Percentiles rank a stretch among this genome's conserved stretches.
Evolutionary conservation across 64 coral and sea anemone species (phyloP).

Genomic region (Platygyra sinensis): DNA sequence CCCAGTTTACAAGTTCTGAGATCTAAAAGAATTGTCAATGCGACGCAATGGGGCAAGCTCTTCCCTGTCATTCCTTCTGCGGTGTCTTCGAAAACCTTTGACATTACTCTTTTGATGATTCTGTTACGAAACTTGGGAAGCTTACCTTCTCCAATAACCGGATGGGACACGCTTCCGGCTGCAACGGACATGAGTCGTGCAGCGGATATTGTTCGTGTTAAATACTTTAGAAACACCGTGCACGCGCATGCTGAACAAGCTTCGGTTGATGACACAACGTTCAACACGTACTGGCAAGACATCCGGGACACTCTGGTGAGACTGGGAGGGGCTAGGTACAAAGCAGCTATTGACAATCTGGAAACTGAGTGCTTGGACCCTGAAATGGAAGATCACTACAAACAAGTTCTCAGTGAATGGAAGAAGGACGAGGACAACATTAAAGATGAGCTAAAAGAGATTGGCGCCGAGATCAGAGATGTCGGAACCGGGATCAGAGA

Average conservation of each 20-base stretch:
- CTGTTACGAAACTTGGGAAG: not conserved
- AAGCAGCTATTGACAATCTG: slow-evolving; percentile 17
- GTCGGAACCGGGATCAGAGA: not conserved
- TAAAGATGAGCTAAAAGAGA: not conserved
- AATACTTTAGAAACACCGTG: no score
- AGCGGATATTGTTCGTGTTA: no score
- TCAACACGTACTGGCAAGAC: not conserved
- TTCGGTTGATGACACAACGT: not conserved
- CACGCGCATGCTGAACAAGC: not conserved
- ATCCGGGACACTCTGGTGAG: no score
- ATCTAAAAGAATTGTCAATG: no score
- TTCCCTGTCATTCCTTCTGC: no score
- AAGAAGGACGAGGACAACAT: slow-evolving; percentile 1
- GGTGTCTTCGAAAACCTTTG: not conserved
- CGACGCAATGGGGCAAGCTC: no score
- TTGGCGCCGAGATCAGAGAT: not conserved
- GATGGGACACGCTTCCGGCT: no score
- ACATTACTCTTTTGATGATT: not conserved
- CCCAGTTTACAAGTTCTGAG: no score
- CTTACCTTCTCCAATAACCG: no score
- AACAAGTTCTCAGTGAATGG: not conserved
- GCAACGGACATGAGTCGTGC: no score
- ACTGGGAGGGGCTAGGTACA: not conserved
- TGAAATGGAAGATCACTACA: not conserved
- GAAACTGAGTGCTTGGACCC: slow-evolving; percentile 8